Evolutionary conservation across 92 coral and sea anemone species (phyloP).

Genomic region (Muricea muricata): DNA sequence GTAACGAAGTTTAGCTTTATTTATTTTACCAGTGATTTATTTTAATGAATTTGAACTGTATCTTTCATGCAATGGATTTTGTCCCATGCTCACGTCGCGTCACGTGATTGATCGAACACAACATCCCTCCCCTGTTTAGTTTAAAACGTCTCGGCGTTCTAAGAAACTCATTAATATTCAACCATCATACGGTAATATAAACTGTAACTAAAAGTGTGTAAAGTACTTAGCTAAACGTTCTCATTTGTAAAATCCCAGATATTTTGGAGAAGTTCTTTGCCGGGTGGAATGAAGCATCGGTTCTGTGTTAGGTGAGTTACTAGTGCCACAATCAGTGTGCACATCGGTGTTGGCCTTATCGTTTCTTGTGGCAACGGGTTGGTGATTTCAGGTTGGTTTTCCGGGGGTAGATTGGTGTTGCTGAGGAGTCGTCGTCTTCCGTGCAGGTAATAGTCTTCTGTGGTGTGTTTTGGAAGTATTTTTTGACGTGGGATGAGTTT

Average conservation of each 20-base stretch:
- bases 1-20: too few relatives aligned
- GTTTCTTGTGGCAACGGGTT: neutral
- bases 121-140: too few relatives aligned
- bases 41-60: too few relatives aligned
- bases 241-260: constrained; percentile 6
- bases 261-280: constrained; percentile 28
- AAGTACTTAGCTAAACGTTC: neutral
- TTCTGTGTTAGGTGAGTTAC: neutral
- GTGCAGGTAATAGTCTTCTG: neutral
- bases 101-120: too few relatives aligned
- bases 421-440: constrained; percentile 22
- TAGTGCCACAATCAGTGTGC: neutral
- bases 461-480: constrained; percentile 1
- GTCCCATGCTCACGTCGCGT: too few relatives aligned
- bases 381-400: neutral
- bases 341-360: neutral
- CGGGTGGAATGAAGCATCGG: constrained; percentile 1
- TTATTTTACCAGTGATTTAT: too few relatives aligned
- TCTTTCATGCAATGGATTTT: too few relatives aligned
- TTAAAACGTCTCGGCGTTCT: too few relatives aligned
- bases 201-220: neutral
- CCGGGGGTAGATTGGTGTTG: neutral
- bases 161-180: too few relatives aligned
- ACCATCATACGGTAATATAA: neutral
- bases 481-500: constrained; percentile 45